Percentiles rank a stretch among this genome's conserved stretches.
Evolutionary conservation across 2,797 vertebrate genomes (phyloP).

Genomic region (Microhierax caerulescens): DNA sequence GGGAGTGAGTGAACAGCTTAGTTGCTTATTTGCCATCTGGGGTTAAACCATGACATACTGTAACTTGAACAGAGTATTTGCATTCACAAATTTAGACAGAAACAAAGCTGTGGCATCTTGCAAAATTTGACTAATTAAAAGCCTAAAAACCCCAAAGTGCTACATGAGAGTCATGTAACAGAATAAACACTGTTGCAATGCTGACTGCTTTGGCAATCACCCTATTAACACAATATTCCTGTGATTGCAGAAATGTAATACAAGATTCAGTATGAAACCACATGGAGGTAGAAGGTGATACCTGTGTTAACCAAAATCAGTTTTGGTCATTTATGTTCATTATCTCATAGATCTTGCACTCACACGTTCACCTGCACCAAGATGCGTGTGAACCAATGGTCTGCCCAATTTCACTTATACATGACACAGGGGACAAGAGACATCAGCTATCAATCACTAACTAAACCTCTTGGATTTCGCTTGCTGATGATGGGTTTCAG

Average conservation of each 20-base stretch:
- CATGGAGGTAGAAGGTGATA: background rate
- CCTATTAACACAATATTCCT: background rate
- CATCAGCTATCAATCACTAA: background rate
- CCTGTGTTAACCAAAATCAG: background rate
- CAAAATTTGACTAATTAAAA: conserved; percentile 1
- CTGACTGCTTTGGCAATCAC: background rate
- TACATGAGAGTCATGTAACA: background rate
- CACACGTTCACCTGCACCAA: background rate
- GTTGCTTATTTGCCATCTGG: background rate
- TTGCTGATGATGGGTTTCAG: background rate
- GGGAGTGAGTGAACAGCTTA: fast-evolving
- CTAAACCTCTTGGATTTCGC: background rate
- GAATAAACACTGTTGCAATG: background rate
- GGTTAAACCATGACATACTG: background rate
- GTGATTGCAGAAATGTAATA: background rate
- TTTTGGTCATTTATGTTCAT: background rate
- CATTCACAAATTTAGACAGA: background rate
- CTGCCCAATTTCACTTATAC: background rate
- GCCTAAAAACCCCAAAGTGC: background rate
- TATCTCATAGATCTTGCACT: background rate
- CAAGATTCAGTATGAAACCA: background rate
- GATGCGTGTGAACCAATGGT: background rate
- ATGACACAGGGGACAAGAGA: background rate
- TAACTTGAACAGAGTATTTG: background rate
- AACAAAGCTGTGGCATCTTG: background rate